phyloP scores from a whole-genome alignment of 1,140 invertebrate species.

The Oncopodura yosiiana region DNA sequence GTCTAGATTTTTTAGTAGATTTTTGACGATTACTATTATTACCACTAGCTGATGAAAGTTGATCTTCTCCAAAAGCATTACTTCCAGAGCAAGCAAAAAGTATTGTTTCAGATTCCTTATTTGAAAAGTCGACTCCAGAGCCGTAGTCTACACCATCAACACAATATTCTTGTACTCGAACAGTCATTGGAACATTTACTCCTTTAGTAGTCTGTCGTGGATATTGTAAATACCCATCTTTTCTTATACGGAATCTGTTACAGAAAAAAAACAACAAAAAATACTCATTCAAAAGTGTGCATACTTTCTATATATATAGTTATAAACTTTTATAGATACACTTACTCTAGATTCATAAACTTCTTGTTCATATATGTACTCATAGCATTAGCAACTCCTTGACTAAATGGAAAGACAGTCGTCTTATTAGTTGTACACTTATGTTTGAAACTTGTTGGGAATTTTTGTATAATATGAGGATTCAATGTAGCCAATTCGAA shows the following conservation, averaged over 20 bases:
- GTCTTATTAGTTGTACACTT: constrained; percentile 16
- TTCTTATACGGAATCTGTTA: constrained; percentile 12
- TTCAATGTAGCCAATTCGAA: constrained; percentile 7
- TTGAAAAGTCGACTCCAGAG: not conserved
- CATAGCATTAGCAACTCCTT: constrained; percentile 3
- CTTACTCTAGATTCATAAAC: constrained; percentile 19
- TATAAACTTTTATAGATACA: not conserved
- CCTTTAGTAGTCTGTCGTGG: constrained; percentile 6
- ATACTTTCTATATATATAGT: not conserved
- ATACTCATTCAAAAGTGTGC: not conserved
- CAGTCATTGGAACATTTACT: not conserved
- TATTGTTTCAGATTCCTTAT: constrained; percentile 11
- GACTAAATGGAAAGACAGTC: constrained; percentile 12
- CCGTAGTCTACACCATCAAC: constrained; percentile 23
- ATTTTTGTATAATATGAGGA: constrained; percentile 19
- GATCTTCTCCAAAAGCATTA: not conserved
- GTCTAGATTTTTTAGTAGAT: no score
- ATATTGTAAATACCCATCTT: constrained; percentile 18
- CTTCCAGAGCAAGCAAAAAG: constrained; percentile 21
- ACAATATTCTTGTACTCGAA: constrained; percentile 15
- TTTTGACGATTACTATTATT: no score
- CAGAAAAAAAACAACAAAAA: no score
- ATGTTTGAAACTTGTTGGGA: constrained; percentile 16
- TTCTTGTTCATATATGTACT: constrained; percentile 1
- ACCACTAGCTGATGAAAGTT: not conserved